These are phyloP conservation scores for Pterostichus niger DNA, from an alignment of 2,888 invertebrate species.

Conservation along the genomic window DNA sequence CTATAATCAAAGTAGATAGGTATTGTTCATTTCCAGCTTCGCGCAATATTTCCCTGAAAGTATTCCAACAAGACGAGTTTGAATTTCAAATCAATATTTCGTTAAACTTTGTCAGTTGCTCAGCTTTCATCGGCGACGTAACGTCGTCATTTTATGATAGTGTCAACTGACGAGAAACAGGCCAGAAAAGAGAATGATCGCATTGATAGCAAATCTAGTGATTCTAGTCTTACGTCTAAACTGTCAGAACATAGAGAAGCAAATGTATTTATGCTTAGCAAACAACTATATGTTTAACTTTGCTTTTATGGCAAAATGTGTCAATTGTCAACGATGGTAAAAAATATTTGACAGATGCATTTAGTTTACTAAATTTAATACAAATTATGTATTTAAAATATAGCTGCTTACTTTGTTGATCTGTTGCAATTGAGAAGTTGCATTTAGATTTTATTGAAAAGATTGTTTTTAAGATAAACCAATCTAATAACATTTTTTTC, in stretches of 20 bases:
- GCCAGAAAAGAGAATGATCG: constrained; percentile 1
- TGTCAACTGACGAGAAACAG: constrained; percentile 4
- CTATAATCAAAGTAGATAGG: neutral
- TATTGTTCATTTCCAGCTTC: constrained; percentile 4
- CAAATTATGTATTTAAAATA: too few species aligned
- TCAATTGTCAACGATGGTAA: neutral
- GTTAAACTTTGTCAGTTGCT: neutral
- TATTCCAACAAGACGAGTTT: neutral
- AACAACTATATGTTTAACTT: neutral
- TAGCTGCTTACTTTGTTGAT: too few species aligned
- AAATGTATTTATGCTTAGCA: neutral
- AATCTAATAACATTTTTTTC: too few species aligned
- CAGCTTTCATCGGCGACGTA: too few species aligned
- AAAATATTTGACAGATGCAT: too few species aligned
- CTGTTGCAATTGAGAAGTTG: too few species aligned
- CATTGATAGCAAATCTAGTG: neutral
- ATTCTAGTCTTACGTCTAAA: neutral
- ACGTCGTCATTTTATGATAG: neutral
- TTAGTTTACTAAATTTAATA: too few species aligned
- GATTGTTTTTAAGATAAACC: too few species aligned
- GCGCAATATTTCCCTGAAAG: neutral
- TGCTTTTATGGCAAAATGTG: neutral
- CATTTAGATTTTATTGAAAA: too few species aligned
- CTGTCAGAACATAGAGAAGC: neutral
- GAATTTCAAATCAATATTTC: constrained; percentile 2